Percentiles rank a stretch among this genome's conserved stretches.
Evolutionary conservation across 2,113 vertebrate species (phyloP).

Genomic region (Archocentrus centrarchus): DNA sequence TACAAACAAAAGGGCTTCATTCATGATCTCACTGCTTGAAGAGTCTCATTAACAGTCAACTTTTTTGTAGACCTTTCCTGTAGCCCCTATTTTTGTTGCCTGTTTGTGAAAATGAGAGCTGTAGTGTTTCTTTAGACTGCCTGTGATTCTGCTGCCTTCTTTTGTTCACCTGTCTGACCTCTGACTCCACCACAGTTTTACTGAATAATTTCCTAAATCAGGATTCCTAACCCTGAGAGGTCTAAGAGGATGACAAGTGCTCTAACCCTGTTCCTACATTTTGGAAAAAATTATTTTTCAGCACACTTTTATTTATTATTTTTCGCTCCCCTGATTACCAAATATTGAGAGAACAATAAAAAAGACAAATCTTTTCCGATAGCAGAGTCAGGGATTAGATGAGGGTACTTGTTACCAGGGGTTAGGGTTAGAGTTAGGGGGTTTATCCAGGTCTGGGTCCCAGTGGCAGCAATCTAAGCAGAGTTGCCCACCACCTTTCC

Average conservation of each 20-base stretch:
- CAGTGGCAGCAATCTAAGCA: neutral
- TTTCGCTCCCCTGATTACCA: no score
- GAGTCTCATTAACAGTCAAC: neutral
- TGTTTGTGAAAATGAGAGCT: neutral
- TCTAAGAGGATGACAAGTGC: neutral
- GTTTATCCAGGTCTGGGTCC: neutral
- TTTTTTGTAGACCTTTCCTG: neutral
- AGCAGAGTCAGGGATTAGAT: no score
- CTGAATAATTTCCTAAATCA: neutral
- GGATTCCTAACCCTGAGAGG: neutral
- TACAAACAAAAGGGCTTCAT: neutral
- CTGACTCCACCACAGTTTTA: neutral
- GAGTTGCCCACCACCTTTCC: neutral
- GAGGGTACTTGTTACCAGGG: no score
- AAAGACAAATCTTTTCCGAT: no score
- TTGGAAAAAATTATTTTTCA: neutral
- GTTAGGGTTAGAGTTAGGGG: neutral
- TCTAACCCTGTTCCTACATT: neutral
- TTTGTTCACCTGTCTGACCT: neutral
- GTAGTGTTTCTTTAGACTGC: neutral
- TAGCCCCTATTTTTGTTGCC: neutral
- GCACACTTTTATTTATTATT: no score
- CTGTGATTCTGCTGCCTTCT: neutral
- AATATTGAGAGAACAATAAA: no score
- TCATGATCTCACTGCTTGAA: neutral